Base-by-base conservation (phyloP, 2,797 vertebrate species). In the Myotis findleyi region DNA sequence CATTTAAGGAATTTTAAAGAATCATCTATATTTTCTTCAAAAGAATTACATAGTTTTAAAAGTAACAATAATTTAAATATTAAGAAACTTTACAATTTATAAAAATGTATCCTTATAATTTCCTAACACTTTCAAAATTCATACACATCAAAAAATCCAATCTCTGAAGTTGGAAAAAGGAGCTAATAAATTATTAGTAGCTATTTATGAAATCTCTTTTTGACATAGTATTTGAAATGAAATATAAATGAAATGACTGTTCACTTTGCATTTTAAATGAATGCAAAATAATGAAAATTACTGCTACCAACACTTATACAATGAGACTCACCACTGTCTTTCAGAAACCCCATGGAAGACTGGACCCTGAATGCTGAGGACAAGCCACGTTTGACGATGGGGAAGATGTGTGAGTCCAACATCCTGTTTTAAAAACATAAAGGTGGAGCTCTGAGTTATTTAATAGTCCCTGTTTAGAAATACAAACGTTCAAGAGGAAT, bases 291-390 rank as follows among this genome's bases (percentile, higher is more conserved):
- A 72, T 41, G 5, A 90, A 51, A 76, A 53, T 59, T 20, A 44
- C 33, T 36, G 9, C 47, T 69, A 47, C 11, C 47, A 47, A 85
- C 6, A n/a, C 49, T 49, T 38, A 59, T 3, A 3, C 27, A 69
- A 33, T 55, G 84, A 91, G 25, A 97, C 97, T 98, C 93, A 97
- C 96, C 91, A 41, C 51, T 62, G n/a, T 47, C 13, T 64, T 30
- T 95, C 69, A 85, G 80, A 38, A 73, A 47, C 49, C 33, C 66
- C 20, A 2, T 0, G 4, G 21, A 44, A 66, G 76, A 82, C 8
- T 55, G 49, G n/a, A 53, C 68, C 30, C 3, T 2, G 3, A n/a
- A 30, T 21, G 0, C 7, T 4, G 55, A 9, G 18, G 18, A 23
- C 59, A 96, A 94, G 30, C 20, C 51, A 30, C 68, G 3, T 25